Evolutionary conservation across 2,797 vertebrate species (phyloP).

Genomic region (Erpetoichthys calabaricus): DNA sequence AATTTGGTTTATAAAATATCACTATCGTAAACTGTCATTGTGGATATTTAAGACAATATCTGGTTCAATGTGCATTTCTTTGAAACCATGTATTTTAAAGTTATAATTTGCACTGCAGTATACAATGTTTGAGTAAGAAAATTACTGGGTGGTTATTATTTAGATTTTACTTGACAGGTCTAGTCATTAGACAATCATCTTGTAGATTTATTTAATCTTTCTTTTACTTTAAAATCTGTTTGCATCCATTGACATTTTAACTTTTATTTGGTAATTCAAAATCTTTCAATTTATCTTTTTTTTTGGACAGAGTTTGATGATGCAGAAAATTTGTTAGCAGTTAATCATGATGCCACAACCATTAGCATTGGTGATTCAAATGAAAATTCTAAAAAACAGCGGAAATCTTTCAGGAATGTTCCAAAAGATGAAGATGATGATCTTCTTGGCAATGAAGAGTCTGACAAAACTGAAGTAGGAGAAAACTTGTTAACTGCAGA

Average conservation of each 20-base stretch:
- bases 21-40: no score
- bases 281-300: slow-evolving; percentile 3
- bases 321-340: slow-evolving; percentile 45
- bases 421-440: slow-evolving; percentile 56
- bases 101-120: no score
- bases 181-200: no score
- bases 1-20: no score
- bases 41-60: no score
- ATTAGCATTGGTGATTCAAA: slow-evolving; percentile 63
- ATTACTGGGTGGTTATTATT: no score
- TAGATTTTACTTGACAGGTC: no score
- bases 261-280: background rate
- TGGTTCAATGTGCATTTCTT: no score
- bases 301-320: slow-evolving; percentile 74
- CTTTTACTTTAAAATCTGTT: no score
- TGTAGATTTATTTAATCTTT: no score
- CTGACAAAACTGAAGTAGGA: slow-evolving; percentile 71
- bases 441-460: slow-evolving; percentile 50
- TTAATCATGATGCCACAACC: slow-evolving; percentile 53
- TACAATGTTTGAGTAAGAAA: no score
- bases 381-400: slow-evolving; percentile 38
- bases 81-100: no score
- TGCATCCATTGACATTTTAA: background rate
- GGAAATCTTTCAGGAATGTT: slow-evolving; percentile 25
- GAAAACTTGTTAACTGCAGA: background rate